Evolutionary conservation across 2,113 vertebrate genomes (phyloP).

Genomic region (Cochlearius cochlearius): DNA sequence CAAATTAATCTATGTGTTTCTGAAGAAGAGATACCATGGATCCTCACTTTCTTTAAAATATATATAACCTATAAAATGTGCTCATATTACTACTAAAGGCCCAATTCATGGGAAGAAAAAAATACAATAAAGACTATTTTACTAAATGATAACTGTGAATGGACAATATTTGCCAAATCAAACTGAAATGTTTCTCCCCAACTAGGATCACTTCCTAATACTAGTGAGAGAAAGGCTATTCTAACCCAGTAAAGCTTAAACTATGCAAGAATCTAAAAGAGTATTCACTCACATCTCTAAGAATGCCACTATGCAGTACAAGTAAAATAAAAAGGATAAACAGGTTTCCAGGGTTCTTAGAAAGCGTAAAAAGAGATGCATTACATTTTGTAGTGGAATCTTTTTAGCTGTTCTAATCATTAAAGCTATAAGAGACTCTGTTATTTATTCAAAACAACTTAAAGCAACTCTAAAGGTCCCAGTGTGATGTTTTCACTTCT

Average conservation of each 20-base stretch:
- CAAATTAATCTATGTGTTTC: background rate
- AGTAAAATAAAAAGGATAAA: background rate
- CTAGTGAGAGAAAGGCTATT: background rate
- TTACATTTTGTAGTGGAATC: background rate
- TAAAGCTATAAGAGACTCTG: conserved; percentile 30
- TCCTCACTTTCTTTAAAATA: background rate
- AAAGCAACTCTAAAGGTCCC: conserved; percentile 71
- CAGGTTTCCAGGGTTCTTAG: background rate
- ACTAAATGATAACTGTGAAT: background rate
- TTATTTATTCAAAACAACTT: conserved; percentile 78
- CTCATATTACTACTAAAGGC: background rate
- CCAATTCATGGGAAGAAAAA: background rate
- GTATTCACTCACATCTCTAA: background rate
- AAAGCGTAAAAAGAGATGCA: background rate
- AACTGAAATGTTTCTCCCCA: background rate
- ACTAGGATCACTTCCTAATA: background rate
- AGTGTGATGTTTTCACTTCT: conserved; percentile 74
- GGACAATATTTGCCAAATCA: background rate
- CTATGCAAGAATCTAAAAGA: background rate
- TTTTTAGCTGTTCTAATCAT: conserved; percentile 41
- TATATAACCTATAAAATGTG: background rate
- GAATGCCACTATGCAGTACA: background rate
- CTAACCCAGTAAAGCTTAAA: background rate
- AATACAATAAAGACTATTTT: background rate
- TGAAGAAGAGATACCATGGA: background rate